Percentiles rank a stretch among this genome's conserved stretches.
Evolutionary conservation across 2,888 invertebrate genomes (phyloP).

Genomic region (Macroteleia sp.): DNA sequence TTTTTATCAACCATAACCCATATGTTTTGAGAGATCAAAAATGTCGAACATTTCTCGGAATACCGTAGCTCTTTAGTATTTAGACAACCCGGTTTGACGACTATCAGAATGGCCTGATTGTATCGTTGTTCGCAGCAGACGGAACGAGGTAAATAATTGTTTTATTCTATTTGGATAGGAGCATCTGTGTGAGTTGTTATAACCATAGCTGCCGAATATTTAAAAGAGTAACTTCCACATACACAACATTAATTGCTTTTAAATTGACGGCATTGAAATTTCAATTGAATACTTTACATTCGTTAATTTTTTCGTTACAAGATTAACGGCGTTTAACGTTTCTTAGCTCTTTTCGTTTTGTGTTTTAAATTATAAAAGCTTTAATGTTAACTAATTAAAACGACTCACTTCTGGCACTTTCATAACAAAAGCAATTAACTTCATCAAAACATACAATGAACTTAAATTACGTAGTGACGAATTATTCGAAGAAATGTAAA

Average conservation of each 20-base stretch:
- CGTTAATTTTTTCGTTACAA: conserved; percentile 48
- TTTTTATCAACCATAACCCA: no score
- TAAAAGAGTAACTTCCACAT: conserved; percentile 42
- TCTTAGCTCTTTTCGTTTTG: conserved; percentile 7
- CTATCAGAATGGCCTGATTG: conserved; percentile 53
- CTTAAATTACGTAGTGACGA: conserved; percentile 29
- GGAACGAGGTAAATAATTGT: conserved; percentile 60
- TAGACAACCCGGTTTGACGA: conserved; percentile 48
- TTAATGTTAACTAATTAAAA: conserved; percentile 48
- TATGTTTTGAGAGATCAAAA: no score
- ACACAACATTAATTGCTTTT: conserved; percentile 54
- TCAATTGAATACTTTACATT: conserved; percentile 53
- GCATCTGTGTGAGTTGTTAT: conserved; percentile 45
- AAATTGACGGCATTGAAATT: conserved; percentile 56
- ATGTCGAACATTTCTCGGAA: no score
- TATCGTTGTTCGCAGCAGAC: conserved; percentile 39
- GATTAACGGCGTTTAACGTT: conserved; percentile 32
- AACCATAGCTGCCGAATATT: conserved; percentile 38
- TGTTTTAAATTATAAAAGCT: conserved; percentile 28
- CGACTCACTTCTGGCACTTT: conserved; percentile 36
- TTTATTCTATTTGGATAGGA: conserved; percentile 53
- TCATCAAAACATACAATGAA: conserved; percentile 31
- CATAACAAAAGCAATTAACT: conserved; percentile 54
- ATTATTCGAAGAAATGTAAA: conserved; percentile 41
- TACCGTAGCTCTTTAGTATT: no score